These are phyloP conservation scores for Anaspis maculata DNA, from an alignment of 2,888 invertebrate species.

Conservation along the genomic window DNA sequence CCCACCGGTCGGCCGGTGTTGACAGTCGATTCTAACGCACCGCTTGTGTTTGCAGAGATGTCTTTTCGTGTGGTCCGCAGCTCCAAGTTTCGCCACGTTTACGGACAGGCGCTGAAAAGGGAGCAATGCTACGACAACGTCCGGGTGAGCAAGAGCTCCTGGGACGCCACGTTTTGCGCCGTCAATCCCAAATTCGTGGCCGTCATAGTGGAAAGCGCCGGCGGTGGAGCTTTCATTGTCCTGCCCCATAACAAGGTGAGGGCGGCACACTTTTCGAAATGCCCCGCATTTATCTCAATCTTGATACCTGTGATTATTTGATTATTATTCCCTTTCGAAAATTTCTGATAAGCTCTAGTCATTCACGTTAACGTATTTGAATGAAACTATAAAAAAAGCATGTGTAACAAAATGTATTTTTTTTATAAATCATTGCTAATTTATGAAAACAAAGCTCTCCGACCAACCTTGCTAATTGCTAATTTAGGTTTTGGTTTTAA, in stretches of 20 bases:
- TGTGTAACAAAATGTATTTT: too few species aligned
- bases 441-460: too few species aligned
- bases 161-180: constrained; percentile 97
- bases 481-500: too few species aligned
- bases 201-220: constrained; percentile 93
- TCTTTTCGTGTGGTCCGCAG: constrained; percentile 94
- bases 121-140: constrained; percentile 98
- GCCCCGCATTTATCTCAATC: neutral
- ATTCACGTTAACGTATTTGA: too few species aligned
- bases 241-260: constrained; percentile 84
- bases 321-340: too few species aligned
- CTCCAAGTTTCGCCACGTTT: constrained; percentile 97
- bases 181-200: constrained; percentile 97
- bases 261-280: neutral
- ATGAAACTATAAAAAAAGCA: too few species aligned
- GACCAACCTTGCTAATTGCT: too few species aligned
- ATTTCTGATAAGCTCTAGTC: too few species aligned
- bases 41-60: constrained; percentile 49
- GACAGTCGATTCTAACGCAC: neutral
- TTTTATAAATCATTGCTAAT: too few species aligned
- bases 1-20: too few species aligned
- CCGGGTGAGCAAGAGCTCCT: constrained; percentile 93
- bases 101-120: constrained; percentile 81
- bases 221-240: constrained; percentile 93
- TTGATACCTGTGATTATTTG: too few species aligned